phyloP scores from a whole-genome alignment of 2,113 vertebrate species.

The Pseudorasbora parva region DNA sequence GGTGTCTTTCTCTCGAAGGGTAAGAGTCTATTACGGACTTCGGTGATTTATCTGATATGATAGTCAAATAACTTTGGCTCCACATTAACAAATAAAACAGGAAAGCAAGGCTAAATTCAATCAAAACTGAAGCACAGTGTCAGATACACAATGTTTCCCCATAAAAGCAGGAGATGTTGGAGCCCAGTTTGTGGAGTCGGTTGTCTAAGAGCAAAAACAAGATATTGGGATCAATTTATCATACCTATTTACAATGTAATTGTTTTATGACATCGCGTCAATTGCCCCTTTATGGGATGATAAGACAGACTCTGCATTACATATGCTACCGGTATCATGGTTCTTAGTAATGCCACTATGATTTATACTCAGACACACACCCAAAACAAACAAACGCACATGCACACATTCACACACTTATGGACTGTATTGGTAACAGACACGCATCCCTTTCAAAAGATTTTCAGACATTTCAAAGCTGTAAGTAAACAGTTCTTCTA shows the following conservation, averaged over 20 bases:
- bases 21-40: constrained; percentile 62
- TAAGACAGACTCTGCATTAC: constrained; percentile 62
- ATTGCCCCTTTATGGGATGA: constrained; percentile 52
- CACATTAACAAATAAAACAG: constrained; percentile 15
- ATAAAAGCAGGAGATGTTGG: constrained; percentile 2
- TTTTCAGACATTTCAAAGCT: constrained; percentile 22
- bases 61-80: constrained; percentile 21
- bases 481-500: constrained; percentile 42
- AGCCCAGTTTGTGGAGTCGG: constrained; percentile 3
- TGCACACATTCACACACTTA: background rate
- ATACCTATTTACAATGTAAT: constrained; percentile 51
- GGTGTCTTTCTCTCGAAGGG: constrained; percentile 69
- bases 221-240: constrained; percentile 28
- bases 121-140: constrained; percentile 8
- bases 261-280: constrained; percentile 61
- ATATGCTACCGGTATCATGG: constrained; percentile 68
- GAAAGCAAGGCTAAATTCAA: constrained; percentile 19
- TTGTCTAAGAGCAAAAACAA: constrained; percentile 43
- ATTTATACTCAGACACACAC: constrained; percentile 33
- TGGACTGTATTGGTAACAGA: background rate
- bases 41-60: constrained; percentile 11
- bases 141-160: constrained; percentile 1
- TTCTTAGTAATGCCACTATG: constrained; percentile 57
- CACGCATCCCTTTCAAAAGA: background rate
- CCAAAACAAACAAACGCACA: constrained; percentile 5